phyloP scores from a whole-genome alignment of 2,888 invertebrate species.

The Allophyes oxyacanthae region DNA sequence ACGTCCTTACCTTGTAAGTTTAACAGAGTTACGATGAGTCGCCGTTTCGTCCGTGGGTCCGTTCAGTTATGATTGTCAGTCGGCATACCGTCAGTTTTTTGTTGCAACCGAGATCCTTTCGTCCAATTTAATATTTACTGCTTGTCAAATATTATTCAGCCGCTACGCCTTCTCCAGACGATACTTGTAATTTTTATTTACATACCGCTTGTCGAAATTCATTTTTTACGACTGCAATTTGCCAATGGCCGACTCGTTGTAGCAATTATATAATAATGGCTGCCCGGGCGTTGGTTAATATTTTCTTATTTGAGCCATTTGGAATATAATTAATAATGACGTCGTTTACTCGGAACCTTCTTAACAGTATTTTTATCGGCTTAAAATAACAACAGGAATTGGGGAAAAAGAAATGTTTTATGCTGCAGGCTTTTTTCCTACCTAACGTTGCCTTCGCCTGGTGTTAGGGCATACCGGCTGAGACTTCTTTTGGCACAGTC shows the following conservation, averaged over 20 bases:
- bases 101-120: slow-evolving; percentile 69
- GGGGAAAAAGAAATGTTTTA: no score
- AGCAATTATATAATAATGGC: slow-evolving; percentile 67
- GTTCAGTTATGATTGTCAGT: slow-evolving; percentile 70
- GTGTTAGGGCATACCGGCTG: no score
- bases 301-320: slow-evolving; percentile 58
- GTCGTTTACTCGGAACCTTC: slow-evolving; percentile 12
- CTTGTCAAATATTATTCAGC: slow-evolving; percentile 81
- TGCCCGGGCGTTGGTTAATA: slow-evolving; percentile 49
- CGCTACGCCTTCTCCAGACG: slow-evolving; percentile 70
- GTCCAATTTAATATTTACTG: slow-evolving; percentile 82
- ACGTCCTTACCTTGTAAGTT: slow-evolving; percentile 74
- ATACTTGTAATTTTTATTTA: slow-evolving; percentile 77
- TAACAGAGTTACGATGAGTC: slow-evolving; percentile 80
- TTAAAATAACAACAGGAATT: no score
- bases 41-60: slow-evolving; percentile 64
- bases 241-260: slow-evolving; percentile 63
- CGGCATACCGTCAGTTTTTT: slow-evolving; percentile 71
- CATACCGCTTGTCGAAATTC: slow-evolving; percentile 70
- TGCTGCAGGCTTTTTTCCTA: no score
- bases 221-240: slow-evolving; percentile 75
- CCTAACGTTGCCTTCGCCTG: no score
- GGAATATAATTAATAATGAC: slow-evolving; percentile 22
- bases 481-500: no score
- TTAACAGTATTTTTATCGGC: neutral